Evolutionary conservation across 2,113 vertebrate genomes (phyloP), one percentile per base, ranked within the genome.

Genomic region (Thunnus thynnus): DNA sequence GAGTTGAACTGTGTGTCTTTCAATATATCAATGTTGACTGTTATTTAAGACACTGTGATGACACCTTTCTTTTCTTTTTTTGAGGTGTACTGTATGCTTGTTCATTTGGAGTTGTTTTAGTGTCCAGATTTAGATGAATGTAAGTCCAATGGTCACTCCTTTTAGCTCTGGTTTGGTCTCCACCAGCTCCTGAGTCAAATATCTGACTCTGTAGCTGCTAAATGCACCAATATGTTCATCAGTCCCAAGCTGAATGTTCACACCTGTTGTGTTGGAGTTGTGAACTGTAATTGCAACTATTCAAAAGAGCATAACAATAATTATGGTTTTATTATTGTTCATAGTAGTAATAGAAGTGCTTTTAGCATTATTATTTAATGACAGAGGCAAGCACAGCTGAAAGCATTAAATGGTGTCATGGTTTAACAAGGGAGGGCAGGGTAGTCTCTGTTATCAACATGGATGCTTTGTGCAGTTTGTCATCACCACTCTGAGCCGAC

Each of bases 401-500:
- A 27, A 44, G 46, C 65, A 55, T 58, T 65, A 50, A 58, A 63
- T 13, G 30, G 69, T 27, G 70, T 57, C 56, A 47, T 12, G 62
- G 79, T 68, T 78, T 73, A 82, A 78, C 77, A 46, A 48, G 74
- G 13, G 48, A 66, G 70, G 83, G 47, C 67, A 51, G 32, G 27
- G 8, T 20, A 18, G 48, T 57, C 51, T 61, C 25, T 61, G 72
- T 58, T 68, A 69, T 60, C 61, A 82, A 50, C 36, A 8, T 36
- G 36, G 56, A 46, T 71, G 57, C 77, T 82, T 41, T 47, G 70
- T 60, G 78, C 2, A 8, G 71, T 69, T 84, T 66, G 76, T 78
- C 76, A 88, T 85, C 64, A 72, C 46, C 8, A 7, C 78, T 77
- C 60, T 27, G 60, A 77, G 58, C 76, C 2, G 66, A 22, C 82